A percentile compares a stretch with the other conserved stretches of the same genome.
Evolutionary conservation across 2,797 vertebrate species (phyloP).

Genomic region (Malacoraja senta): DNA sequence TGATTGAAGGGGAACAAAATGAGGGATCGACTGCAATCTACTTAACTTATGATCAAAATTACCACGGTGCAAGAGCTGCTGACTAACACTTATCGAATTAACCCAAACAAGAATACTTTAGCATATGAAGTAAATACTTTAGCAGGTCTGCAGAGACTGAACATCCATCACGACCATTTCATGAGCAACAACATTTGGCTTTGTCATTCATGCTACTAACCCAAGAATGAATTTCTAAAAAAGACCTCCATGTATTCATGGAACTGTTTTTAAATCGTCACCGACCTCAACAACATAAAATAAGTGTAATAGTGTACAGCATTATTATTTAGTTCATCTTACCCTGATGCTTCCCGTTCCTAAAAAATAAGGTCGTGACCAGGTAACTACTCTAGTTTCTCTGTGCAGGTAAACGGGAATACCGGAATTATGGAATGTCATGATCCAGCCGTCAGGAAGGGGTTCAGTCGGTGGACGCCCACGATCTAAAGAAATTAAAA

Average conservation of each 20-base stretch:
- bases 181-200: not conserved
- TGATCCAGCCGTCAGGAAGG: slow-evolving; percentile 98
- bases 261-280: not conserved
- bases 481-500: slow-evolving; percentile 65
- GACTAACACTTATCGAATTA: slow-evolving; percentile 37
- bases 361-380: slow-evolving; percentile 97
- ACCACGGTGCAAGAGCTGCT: not conserved
- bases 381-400: slow-evolving; percentile 95
- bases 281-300: not conserved
- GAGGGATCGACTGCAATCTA: not conserved
- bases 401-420: slow-evolving; percentile 98
- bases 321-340: slow-evolving; percentile 46
- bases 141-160: too few relatives aligned
- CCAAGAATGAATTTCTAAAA: not conserved
- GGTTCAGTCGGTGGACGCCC: slow-evolving; percentile 95
- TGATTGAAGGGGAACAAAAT: not conserved
- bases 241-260: not conserved
- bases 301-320: not conserved
- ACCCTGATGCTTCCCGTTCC: slow-evolving; percentile 98
- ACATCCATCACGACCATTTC: not conserved
- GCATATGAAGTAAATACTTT: too few relatives aligned
- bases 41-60: not conserved
- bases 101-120: not conserved
- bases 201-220: not conserved
- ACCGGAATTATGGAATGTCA: slow-evolving; percentile 99